Evolutionary conservation across 37 sponge, comb jelly and placozoan genomes (phyloP).

Genomic region (Axinella damicornis): DNA sequence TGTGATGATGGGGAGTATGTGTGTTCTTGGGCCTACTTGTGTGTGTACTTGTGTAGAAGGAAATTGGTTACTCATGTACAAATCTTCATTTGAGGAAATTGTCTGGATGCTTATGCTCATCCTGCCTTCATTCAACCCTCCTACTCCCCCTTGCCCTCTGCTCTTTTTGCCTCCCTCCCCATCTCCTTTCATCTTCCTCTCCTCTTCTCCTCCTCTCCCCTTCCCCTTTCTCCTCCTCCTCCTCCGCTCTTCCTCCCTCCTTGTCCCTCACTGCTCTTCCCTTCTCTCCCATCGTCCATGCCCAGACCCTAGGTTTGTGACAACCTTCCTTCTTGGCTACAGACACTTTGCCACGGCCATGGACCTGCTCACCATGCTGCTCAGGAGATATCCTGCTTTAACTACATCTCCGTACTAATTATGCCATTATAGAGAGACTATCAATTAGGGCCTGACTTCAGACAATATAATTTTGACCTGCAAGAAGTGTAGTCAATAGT

Average conservation of each 20-base stretch:
- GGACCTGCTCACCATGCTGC: slow-evolving; percentile 55
- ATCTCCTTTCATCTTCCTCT: too few species aligned
- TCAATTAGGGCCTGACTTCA: background rate
- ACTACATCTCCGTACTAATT: background rate
- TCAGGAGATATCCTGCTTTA: slow-evolving; percentile 80
- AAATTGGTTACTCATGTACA: too few species aligned
- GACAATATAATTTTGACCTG: background rate
- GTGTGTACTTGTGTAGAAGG: background rate
- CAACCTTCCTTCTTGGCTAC: slow-evolving; percentile 69
- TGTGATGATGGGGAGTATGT: too few species aligned
- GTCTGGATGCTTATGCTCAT: too few species aligned
- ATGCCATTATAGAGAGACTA: background rate
- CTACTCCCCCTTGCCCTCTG: too few species aligned
- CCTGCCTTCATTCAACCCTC: too few species aligned
- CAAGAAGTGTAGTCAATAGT: background rate
- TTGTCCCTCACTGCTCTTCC: background rate
- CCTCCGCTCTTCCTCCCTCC: too few species aligned
- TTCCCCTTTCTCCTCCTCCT: too few species aligned
- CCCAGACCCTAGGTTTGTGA: slow-evolving; percentile 78
- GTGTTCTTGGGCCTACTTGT: background rate
- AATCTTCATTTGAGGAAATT: too few species aligned
- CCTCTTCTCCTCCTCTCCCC: too few species aligned
- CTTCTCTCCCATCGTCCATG: too few species aligned
- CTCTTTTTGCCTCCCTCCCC: too few species aligned
- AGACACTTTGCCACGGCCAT: slow-evolving; percentile 67